A percentile compares a stretch with the other conserved stretches of the same genome.
Evolutionary conservation across 2,888 invertebrate species (phyloP).

Genomic region (Allacma fusca): DNA sequence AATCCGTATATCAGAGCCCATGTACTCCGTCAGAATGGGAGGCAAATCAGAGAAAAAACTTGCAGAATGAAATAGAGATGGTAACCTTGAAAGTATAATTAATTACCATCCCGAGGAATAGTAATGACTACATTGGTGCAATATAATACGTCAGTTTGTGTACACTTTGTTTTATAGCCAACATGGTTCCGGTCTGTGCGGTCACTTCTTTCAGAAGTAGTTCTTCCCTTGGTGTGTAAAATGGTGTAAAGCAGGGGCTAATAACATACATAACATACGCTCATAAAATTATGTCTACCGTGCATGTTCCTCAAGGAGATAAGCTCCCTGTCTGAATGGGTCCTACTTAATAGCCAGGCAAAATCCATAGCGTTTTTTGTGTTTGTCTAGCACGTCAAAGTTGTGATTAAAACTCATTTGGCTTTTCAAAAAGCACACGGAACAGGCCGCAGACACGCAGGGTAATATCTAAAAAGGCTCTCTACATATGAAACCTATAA

Average conservation of each 20-base stretch:
- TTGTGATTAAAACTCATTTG: constrained; percentile 29
- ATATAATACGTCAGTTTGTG: constrained; percentile 21
- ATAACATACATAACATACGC: too few relatives aligned
- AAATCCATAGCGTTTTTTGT: neutral
- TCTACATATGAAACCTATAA: neutral
- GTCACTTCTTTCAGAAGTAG: neutral
- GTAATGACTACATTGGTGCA: constrained; percentile 31
- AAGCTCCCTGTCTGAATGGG: too few relatives aligned
- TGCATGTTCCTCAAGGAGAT: neutral
- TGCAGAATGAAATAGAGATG: constrained; percentile 27
- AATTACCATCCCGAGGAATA: constrained; percentile 29
- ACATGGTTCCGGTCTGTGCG: constrained; percentile 26
- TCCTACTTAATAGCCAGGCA: neutral
- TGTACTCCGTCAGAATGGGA: too few relatives aligned
- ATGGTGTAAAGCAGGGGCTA: too few relatives aligned
- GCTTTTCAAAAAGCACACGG: constrained; percentile 14
- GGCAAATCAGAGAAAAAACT: neutral
- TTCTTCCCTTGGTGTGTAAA: too few relatives aligned
- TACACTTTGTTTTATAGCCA: constrained; percentile 29
- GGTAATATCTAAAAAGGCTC: constrained; percentile 18
- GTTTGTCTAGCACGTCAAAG: constrained; percentile 28
- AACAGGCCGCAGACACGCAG: neutral
- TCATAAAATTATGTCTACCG: constrained; percentile 7
- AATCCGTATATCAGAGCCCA: too few relatives aligned
- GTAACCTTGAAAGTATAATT: constrained; percentile 43